phyloP scores from a whole-genome alignment of 2,113 vertebrate species.

The Bubo scandiacus region DNA sequence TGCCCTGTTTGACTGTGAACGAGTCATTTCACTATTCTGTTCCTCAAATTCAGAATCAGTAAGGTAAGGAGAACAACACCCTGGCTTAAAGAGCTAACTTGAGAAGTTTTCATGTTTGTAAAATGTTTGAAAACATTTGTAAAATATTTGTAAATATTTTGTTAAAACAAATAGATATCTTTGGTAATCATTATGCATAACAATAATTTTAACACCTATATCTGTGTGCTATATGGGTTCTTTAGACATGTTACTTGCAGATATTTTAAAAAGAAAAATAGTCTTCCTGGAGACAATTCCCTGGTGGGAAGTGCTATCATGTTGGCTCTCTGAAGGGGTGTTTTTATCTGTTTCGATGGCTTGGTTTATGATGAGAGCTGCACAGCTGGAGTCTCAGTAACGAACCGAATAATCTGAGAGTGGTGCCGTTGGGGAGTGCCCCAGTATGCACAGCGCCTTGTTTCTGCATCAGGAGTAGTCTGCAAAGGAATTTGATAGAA shows the following conservation, averaged over 20 bases:
- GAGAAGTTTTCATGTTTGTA: neutral
- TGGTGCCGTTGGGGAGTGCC: neutral
- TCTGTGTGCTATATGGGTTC: neutral
- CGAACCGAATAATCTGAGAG: neutral
- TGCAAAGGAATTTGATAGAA: slow-evolving; percentile 28
- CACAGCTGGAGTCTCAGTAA: neutral
- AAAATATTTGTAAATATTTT: neutral
- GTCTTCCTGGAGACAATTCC: neutral
- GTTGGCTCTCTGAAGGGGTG: neutral
- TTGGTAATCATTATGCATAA: neutral
- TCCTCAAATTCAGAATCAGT: neutral
- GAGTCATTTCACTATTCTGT: neutral
- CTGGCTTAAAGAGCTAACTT: neutral
- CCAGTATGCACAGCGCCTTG: neutral
- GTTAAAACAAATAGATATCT: neutral
- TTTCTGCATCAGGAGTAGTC: neutral
- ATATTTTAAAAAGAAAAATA: neutral
- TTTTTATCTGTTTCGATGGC: neutral
- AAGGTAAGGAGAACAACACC: neutral
- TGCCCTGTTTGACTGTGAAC: neutral
- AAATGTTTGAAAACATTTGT: neutral
- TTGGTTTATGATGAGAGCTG: neutral
- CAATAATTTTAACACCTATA: neutral
- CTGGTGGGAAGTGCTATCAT: neutral
- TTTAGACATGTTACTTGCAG: neutral